Evolutionary conservation across 2,888 invertebrate species (phyloP).

Genomic region (Cinara cedri): DNA sequence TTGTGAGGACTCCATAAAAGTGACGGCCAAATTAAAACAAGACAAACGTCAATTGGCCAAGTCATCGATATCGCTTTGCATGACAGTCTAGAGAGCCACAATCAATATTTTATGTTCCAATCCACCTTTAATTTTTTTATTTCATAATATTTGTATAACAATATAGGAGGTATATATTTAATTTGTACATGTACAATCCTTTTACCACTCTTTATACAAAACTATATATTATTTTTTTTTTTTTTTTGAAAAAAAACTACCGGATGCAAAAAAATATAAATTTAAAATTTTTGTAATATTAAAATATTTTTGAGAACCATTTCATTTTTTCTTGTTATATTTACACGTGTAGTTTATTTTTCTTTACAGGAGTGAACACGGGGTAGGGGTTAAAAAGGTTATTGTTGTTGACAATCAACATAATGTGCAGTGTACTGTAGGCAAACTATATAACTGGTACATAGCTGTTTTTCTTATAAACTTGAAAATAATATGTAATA

Average conservation of each 20-base stretch:
- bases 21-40: conserved; percentile 14
- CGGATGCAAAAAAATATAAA: background rate
- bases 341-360: background rate
- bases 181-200: background rate
- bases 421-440: background rate
- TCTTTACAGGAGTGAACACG: background rate
- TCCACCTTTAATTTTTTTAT: background rate
- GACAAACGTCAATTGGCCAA: conserved; percentile 38
- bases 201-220: background rate
- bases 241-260: background rate
- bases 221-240: background rate
- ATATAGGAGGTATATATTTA: conserved; percentile 5
- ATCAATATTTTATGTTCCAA: conserved; percentile 32
- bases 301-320: background rate
- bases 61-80: conserved; percentile 30
- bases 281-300: conserved; percentile 1
- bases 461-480: too few species aligned
- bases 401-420: background rate
- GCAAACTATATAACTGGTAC: too few species aligned
- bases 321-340: background rate
- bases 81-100: conserved; percentile 7
- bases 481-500: background rate
- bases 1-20: background rate
- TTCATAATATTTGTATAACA: conserved; percentile 9
- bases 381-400: too few species aligned